A percentile compares a stretch with the other conserved stretches of the same genome.
Conservation (phyloP, 1,140 invertebrate species). For the Nasonia longicornis region DNA sequence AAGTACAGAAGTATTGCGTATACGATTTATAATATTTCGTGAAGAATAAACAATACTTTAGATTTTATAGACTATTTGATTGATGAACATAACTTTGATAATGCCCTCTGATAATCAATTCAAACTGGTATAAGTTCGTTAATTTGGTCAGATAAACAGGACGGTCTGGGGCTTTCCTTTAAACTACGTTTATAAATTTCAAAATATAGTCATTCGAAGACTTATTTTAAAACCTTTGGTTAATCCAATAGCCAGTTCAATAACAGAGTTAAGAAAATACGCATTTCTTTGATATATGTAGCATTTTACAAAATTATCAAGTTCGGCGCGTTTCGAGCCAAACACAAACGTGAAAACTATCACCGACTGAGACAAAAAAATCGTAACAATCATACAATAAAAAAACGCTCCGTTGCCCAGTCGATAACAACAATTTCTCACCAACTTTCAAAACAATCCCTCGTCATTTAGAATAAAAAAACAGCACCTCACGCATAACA, state of each 20-base stretch:
- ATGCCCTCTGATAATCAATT: background rate
- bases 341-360: background rate
- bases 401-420: background rate
- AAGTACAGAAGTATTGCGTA: slow-evolving; percentile 4
- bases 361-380: background rate
- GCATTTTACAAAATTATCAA: background rate
- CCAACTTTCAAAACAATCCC: background rate
- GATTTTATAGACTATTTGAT: background rate
- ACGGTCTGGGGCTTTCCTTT: background rate
- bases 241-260: background rate
- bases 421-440: background rate
- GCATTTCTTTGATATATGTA: background rate
- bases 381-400: background rate
- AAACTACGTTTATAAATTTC: background rate
- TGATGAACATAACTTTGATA: slow-evolving; percentile 5
- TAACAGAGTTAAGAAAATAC: background rate
- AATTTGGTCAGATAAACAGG: background rate
- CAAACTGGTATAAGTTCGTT: background rate
- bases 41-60: background rate
- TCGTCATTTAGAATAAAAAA: background rate
- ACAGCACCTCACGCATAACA: background rate
- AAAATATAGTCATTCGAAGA: background rate
- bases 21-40: background rate
- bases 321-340: too few relatives aligned
- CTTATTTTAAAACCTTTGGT: background rate